Percentiles rank a stretch among this genome's conserved stretches.
These are phyloP conservation scores for Hexactinellida sp. DNA, from an alignment of 37 sponge, comb jelly and placozoan species.

Conservation along the genomic window DNA sequence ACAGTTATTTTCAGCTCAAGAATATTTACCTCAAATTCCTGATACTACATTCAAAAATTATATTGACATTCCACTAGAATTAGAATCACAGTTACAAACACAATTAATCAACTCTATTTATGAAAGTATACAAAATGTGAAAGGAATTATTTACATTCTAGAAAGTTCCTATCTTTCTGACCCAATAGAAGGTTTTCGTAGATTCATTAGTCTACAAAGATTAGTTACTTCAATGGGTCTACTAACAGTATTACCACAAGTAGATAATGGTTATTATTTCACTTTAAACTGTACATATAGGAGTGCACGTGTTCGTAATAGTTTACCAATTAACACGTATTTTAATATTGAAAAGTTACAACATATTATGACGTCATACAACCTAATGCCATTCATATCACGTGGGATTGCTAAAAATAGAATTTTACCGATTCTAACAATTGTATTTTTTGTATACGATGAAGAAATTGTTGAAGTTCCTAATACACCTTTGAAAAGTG, in stretches of 20 bases:
- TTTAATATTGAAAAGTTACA: neutral
- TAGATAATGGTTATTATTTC: neutral
- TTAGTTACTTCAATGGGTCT: neutral
- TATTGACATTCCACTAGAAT: too few species aligned
- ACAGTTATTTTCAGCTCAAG: too few species aligned
- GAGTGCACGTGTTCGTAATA: neutral
- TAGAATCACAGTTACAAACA: too few species aligned
- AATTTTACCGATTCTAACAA: neutral
- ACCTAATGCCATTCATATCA: neutral
- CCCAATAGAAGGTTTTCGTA: neutral
- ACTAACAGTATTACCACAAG: neutral
- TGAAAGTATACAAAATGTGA: neutral
- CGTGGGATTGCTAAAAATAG: neutral
- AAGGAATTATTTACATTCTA: neutral
- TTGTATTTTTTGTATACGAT: neutral
- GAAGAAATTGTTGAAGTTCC: neutral
- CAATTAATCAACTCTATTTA: too few species aligned
- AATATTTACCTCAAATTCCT: too few species aligned
- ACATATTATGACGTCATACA: neutral
- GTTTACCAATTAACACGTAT: neutral
- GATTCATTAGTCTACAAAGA: neutral
- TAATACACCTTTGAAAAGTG: neutral
- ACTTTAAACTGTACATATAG: neutral
- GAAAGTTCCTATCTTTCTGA: neutral
- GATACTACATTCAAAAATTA: too few species aligned